phyloP scores from a whole-genome alignment of 2,113 vertebrate genomes.

The Corythornis vintsioides region DNA sequence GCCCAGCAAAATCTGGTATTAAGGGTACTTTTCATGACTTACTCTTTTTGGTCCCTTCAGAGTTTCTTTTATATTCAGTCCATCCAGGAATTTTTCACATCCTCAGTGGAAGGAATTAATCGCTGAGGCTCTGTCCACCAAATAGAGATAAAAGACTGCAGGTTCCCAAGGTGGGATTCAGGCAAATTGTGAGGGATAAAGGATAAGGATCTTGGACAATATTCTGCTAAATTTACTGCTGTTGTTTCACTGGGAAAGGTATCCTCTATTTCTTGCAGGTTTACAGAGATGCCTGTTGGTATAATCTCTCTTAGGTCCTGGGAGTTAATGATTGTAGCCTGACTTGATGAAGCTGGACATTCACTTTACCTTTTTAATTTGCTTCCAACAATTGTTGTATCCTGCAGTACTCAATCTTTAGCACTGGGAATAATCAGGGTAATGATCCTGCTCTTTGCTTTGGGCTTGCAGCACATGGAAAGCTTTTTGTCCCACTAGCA shows the following conservation, averaged over 20 bases:
- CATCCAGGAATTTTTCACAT: background rate
- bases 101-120: background rate
- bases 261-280: background rate
- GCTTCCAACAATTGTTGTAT: background rate
- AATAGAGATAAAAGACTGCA: background rate
- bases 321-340: background rate
- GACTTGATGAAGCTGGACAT: background rate
- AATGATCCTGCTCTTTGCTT: background rate
- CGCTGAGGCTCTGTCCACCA: background rate
- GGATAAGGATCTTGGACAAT: background rate
- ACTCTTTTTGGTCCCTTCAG: background rate
- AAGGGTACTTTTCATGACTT: background rate
- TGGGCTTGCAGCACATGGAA: background rate
- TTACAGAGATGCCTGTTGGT: background rate
- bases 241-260: background rate
- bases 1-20: background rate
- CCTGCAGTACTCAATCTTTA: background rate
- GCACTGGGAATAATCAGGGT: background rate
- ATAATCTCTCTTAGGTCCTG: background rate
- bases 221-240: background rate
- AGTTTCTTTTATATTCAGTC: background rate
- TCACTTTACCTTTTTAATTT: conserved; percentile 7
- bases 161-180: background rate
- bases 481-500: background rate
- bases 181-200: fast-evolving